Percentiles rank a stretch among this genome's conserved stretches.
Evolutionary conservation across 2,797 vertebrate species (phyloP).

Genomic region (Rachycentron canadum): DNA sequence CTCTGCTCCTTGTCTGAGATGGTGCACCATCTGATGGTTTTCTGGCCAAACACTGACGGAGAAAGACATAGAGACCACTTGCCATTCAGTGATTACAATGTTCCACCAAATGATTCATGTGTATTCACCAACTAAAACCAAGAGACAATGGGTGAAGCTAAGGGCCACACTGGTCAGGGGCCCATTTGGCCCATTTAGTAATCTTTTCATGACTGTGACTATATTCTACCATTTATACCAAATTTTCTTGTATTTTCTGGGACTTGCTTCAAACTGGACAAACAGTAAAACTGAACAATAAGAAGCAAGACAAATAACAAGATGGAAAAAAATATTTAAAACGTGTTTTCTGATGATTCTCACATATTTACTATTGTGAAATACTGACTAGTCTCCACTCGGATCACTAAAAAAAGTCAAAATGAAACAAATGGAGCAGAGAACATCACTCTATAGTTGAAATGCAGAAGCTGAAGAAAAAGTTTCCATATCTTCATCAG

Average conservation of each 20-base stretch:
- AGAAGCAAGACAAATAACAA: neutral
- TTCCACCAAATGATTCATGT: neutral
- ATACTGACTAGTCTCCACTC: no score
- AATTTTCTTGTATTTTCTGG: no score
- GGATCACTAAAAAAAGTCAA: no score
- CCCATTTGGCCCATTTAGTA: neutral
- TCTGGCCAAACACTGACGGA: conserved; percentile 80
- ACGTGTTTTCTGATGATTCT: no score
- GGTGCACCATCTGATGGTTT: conserved; percentile 90
- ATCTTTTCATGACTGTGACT: neutral
- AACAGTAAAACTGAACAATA: neutral
- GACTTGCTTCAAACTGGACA: neutral
- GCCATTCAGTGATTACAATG: neutral
- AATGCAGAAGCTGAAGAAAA: no score
- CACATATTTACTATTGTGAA: no score
- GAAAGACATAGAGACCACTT: neutral
- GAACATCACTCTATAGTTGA: no score
- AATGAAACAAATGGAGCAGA: no score
- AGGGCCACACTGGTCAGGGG: neutral
- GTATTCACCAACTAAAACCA: neutral
- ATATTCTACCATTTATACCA: neutral
- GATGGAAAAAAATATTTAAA: neutral
- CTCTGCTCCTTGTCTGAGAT: conserved; percentile 85
- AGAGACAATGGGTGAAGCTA: neutral
- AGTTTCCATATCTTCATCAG: no score